Evolutionary conservation across 1,140 invertebrate genomes (phyloP), one percentile per base, ranked within the genome.

Genomic region (Halyomorpha halys): DNA sequence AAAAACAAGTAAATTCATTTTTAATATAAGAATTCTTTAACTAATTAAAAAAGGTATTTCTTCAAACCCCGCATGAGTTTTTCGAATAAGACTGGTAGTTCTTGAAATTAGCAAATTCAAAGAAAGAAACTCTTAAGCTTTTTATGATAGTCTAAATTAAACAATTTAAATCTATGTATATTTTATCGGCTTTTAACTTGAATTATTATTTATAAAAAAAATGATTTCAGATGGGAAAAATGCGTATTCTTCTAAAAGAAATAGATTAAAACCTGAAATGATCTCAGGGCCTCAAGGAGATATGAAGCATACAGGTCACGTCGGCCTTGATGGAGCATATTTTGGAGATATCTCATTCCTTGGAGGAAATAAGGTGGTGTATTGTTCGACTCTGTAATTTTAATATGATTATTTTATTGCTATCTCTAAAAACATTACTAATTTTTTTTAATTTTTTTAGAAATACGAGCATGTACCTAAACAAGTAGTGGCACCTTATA

Each of bases 221-320:
- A 39, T 39, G 27, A 39, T 74, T 74, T 65, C 74, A 74, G 78
- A 78, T 70, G 75, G 75, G 8, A 79, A 81, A 68, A 76, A 74
- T 59, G 74, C 74, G 0, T 81, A 83, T 69, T 80, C 83, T 0
- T 84, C 82, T 2, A 78, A 81, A 63, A 75, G 84, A 65, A 78
- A 86, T 51, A 84, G 87, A 68, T 79, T 94, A 62, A 80, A 87
- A 59, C 84, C 87, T 0, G 92, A 94, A 71, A 94, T 98, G 94
- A 99, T 98, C 68, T 96, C 94, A 14, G 85, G 86, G 34, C 96
- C 97, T 0, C 92, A 98, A 74, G 94, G 93, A 44, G 95, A 98
- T 76, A 82, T 98, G 0, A 93, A 96, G 72, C 96, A 98, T 73
- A 98, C 94, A 0, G 91, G 91, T 1, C 96, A 99, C 74, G 91